Evolutionary conservation across 1,140 invertebrate genomes (phyloP), one percentile per base, ranked within the genome.

Genomic region (Gryon sp.): DNA sequence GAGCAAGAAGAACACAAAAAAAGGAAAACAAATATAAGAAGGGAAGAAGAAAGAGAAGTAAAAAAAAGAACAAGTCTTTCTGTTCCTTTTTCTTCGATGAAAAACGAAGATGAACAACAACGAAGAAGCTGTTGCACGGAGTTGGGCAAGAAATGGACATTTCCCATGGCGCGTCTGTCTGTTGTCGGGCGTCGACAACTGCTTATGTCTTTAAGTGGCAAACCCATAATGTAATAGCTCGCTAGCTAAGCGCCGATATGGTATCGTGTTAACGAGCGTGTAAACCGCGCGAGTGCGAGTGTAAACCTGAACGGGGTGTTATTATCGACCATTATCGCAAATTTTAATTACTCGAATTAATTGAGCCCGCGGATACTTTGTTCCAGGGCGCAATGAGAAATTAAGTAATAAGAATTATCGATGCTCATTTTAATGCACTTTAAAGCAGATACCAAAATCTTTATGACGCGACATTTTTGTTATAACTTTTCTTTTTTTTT

Each of bases 231-330:
- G 43, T 68, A 68, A 68, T 66, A 16, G 62, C 50, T 57, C 40
- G 63, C 48, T 38, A 53, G 48, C 11, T 1, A n/a, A n/a, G 8
- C 0, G 38, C 38, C 36, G 63, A 68, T 68, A 68, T 48, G 52
- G 43, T 50, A 68, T 68, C 65, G 43, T 59, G 65, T 68, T 68
- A 57, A 68, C 65, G 65, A 57, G 41, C 41, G 32, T 59, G 65
- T 57, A 68, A 68, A 57, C 41, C 32, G 43, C 65, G 43, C 11
- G 22, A 12, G 24, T 57, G 43, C 65, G 43, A 12, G 22, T 14
- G 24, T 57, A 38, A 46, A 57, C 50, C 40, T 22, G 6, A 36
- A 38, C 40, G 14, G 30, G 9, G 7, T 40, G 52, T 57, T 57
- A 59, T 68, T 48, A 68, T 59, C 65, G 20, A 30, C 32, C 50